A percentile compares a stretch with the other conserved stretches of the same genome.
phyloP scores from a whole-genome alignment of 2,797 vertebrate genomes.

The Pseudocheirus occidentalis region DNA sequence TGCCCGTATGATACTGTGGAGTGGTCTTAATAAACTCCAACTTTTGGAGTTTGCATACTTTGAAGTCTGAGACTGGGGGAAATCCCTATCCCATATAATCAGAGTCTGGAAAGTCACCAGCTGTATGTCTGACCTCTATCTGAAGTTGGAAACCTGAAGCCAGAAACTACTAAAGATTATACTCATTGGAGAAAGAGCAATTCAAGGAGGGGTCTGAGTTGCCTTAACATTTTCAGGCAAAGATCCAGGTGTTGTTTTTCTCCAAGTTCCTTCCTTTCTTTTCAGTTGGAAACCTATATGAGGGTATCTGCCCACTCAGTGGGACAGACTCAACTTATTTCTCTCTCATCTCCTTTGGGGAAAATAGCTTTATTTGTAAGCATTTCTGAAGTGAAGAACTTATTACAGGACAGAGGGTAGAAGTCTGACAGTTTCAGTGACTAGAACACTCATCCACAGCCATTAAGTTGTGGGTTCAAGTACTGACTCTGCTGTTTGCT shows the following conservation, averaged over 20 bases:
- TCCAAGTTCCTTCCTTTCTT: neutral
- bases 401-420: neutral
- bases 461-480: neutral
- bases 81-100: neutral
- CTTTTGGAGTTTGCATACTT: neutral
- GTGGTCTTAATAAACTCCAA: neutral
- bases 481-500: neutral
- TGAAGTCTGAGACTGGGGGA: neutral
- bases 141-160: neutral
- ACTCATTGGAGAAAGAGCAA: neutral
- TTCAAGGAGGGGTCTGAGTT: neutral
- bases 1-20: neutral
- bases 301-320: neutral
- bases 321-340: neutral
- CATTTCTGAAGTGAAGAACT: neutral
- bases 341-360: neutral
- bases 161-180: neutral
- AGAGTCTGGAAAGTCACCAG: neutral
- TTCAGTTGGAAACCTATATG: neutral
- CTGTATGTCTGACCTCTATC: neutral
- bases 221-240: neutral
- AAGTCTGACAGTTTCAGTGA: neutral
- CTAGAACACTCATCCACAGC: neutral
- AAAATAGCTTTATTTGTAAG: neutral
- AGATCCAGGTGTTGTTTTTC: neutral